Percentiles rank a stretch among this genome's conserved stretches.
Evolutionary conservation across 2,888 invertebrate genomes (phyloP).

Genomic region (Archips xylosteana): DNA sequence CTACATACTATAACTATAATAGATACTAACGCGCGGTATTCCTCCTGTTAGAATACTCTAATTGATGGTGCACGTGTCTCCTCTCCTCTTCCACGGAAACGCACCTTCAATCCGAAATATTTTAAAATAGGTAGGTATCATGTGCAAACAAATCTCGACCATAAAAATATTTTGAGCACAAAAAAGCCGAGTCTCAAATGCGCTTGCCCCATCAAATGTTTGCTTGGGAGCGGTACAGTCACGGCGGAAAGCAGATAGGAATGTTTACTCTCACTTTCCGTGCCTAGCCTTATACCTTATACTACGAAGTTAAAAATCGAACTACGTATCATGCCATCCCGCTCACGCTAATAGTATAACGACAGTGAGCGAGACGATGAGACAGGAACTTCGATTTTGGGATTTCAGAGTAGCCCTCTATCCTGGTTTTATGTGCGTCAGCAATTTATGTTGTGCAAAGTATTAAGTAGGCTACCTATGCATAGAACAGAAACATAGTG

Average conservation of each 20-base stretch:
- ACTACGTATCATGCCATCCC: no score
- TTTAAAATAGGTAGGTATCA: background rate
- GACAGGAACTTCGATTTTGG: no score
- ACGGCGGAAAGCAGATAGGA: slow-evolving; percentile 37
- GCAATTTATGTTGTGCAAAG: background rate
- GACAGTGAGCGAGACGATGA: no score
- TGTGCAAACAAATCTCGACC: slow-evolving; percentile 9
- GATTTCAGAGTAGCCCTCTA: no score
- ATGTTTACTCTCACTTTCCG: slow-evolving; percentile 38
- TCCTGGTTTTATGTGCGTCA: slow-evolving; percentile 10
- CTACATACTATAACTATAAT: no score
- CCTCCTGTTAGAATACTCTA: no score
- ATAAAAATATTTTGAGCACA: slow-evolving; percentile 26
- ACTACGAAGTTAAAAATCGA: no score
- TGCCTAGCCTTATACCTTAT: background rate
- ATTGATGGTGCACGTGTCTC: no score
- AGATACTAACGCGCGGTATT: no score
- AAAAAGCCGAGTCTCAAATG: slow-evolving; percentile 45
- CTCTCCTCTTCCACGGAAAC: no score
- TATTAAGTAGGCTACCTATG: background rate
- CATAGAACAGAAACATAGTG: background rate
- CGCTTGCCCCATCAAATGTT: slow-evolving; percentile 45
- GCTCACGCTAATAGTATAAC: no score
- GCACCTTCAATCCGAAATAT: background rate
- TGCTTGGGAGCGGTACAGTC: slow-evolving; percentile 41